Percentiles rank a stretch among this genome's conserved stretches.
Conservation (phyloP, 2,113 vertebrate species). For the Noctilio leporinus region DNA sequence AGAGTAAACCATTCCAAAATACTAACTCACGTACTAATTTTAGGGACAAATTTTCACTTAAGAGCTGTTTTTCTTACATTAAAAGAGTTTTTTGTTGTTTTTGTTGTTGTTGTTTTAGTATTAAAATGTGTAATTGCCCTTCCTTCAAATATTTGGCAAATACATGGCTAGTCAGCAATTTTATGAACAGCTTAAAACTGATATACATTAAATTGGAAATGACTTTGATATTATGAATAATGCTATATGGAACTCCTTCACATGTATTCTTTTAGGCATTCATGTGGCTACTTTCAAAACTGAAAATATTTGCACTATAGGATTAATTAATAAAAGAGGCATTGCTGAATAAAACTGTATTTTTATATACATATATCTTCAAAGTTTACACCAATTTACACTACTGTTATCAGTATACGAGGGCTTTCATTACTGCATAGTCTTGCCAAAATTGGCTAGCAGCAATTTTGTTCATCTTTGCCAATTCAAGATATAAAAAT, state of each 20-base stretch:
- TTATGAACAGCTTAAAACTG: neutral
- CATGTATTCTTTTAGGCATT: neutral
- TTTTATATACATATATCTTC: neutral
- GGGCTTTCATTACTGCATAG: neutral
- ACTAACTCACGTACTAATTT: neutral
- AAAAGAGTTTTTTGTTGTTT: neutral
- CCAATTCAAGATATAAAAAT: neutral
- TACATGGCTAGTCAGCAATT: neutral
- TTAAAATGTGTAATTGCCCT: neutral
- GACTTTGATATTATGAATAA: neutral
- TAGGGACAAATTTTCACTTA: neutral
- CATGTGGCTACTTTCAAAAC: neutral
- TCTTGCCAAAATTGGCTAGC: neutral
- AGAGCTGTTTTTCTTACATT: neutral
- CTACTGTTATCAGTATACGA: no score
- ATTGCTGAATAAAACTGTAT: neutral
- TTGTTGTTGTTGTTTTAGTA: no score
- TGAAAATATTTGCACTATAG: neutral
- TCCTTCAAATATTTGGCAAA: slow-evolving; percentile 31
- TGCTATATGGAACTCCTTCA: neutral
- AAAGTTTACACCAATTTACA: neutral
- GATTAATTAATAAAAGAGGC: neutral
- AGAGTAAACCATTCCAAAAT: neutral
- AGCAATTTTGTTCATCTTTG: neutral
- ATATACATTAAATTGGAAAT: neutral